Base-by-base conservation (phyloP, 2,797 vertebrate genomes). In the Chelmon rostratus region DNA sequence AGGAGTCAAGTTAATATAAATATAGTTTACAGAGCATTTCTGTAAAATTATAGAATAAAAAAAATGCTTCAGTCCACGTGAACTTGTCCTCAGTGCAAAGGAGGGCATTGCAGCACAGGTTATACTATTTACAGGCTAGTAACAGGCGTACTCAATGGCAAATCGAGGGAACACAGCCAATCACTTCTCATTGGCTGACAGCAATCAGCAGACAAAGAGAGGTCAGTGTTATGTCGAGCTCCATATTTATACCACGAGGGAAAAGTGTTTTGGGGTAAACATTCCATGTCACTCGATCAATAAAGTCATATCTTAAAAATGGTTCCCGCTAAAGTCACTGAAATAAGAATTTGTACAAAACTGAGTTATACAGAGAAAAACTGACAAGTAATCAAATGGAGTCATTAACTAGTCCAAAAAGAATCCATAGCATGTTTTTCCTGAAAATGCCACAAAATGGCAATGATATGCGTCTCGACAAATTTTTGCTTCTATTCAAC, bases 401-500 rank as follows among this genome's bases (percentile, higher is more conserved):
- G 15, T 42, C 44, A 56, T 31, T 62, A 53, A 63, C 4, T 23
- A 19, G 54, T 33, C 35, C 58, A 65, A 47, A 58, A 70, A 66
- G 9, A 70, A 65, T 38, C 13, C 35, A 49, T 38, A 28, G n/a
- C 37, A 31, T 47, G 46, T 37, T 47, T 16, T 49, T 50, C 35
- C 15, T 49, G 15, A 63, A 79, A 68, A 52, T 38, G 46, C 31
- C 23, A 35, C 28, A 42, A 54, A 69, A 69, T 37, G 9, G 37
- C 9, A 7, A 37, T 7, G 37, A 1, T 37, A 1, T 37, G 37
- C 6, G 49, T 63, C 66, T 12, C 19, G 0, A 25, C 28, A 68
- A 70, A 65, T 47, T 73, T 72, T 49, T 16, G 16, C 33, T 42
- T 74, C 28, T 6, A 19, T 28, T 46, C 56, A 63, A 31, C 31